A percentile compares a stretch with the other conserved stretches of the same genome.
Evolutionary conservation across 2,888 invertebrate genomes (phyloP).

Genomic region (Anthoptus insignis): DNA sequence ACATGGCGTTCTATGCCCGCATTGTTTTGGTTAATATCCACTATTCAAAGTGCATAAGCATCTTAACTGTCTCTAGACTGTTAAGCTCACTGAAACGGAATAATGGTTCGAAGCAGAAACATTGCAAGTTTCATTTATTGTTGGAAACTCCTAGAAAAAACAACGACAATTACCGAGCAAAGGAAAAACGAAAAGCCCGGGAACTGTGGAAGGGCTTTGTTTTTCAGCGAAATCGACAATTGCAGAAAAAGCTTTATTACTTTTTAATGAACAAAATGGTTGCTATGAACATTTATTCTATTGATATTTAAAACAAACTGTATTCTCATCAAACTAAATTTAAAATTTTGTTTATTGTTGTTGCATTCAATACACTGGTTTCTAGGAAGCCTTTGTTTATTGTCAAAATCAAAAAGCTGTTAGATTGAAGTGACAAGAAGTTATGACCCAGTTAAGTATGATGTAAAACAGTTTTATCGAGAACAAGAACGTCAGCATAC

Average conservation of each 20-base stretch:
- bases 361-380: neutral
- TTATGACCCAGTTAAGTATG: conserved; percentile 23
- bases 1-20: conserved; percentile 62
- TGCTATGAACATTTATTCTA: neutral
- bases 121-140: conserved; percentile 45
- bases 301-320: neutral
- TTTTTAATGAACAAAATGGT: conserved; percentile 5
- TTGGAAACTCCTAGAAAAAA: conserved; percentile 47
- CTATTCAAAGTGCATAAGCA: conserved; percentile 44
- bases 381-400: no score
- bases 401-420: neutral
- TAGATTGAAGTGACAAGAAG: conserved; percentile 4
- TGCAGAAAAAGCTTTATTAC: neutral
- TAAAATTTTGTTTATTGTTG: neutral
- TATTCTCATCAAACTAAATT: no score
- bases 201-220: neutral
- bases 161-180: conserved; percentile 51
- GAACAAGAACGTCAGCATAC: conserved; percentile 6
- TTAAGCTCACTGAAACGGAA: conserved; percentile 21
- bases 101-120: conserved; percentile 41
- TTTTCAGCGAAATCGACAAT: neutral
- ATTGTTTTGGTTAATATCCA: conserved; percentile 71
- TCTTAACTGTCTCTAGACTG: conserved; percentile 17
- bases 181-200: conserved; percentile 45
- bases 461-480: conserved; percentile 23